Evolutionary conservation across 2,888 invertebrate genomes (phyloP).

Genomic region (Chalcosyrphus nemorum): DNA sequence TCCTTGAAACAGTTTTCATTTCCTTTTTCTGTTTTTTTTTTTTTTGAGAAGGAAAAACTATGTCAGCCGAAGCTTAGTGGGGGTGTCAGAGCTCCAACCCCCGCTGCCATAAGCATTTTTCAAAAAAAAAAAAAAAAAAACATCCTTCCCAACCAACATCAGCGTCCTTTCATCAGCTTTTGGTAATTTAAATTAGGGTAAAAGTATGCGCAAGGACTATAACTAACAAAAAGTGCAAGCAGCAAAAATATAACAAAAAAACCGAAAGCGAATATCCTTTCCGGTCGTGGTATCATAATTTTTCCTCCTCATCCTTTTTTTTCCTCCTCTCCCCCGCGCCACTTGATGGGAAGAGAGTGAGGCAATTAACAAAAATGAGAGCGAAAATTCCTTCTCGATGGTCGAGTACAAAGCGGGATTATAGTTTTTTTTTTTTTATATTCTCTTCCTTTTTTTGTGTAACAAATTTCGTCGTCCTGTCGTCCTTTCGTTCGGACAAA

Average conservation of each 20-base stretch:
- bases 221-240: slow-evolving; percentile 60
- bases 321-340: neutral
- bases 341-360: neutral
- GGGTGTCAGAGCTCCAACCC: neutral
- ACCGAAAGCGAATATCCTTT: slow-evolving; percentile 54
- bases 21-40: too few species aligned
- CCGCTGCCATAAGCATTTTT: slow-evolving; percentile 48
- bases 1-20: neutral
- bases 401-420: slow-evolving; percentile 38
- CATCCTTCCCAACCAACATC: neutral
- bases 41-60: slow-evolving; percentile 49
- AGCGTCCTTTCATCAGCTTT: slow-evolving; percentile 66
- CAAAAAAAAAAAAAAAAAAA: too few species aligned
- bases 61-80: slow-evolving; percentile 44
- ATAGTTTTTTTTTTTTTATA: slow-evolving; percentile 49
- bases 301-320: slow-evolving; percentile 2
- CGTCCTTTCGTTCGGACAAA: slow-evolving; percentile 16
- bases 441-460: slow-evolving; percentile 20
- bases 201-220: slow-evolving; percentile 67
- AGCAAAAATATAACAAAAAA: slow-evolving; percentile 2
- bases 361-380: slow-evolving; percentile 61
- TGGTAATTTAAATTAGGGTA: slow-evolving; percentile 71
- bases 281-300: slow-evolving; percentile 55
- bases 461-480: neutral
- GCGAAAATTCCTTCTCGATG: slow-evolving; percentile 37